Base-by-base conservation (phyloP, 2,113 vertebrate genomes). In the Callaeas wilsoni region DNA sequence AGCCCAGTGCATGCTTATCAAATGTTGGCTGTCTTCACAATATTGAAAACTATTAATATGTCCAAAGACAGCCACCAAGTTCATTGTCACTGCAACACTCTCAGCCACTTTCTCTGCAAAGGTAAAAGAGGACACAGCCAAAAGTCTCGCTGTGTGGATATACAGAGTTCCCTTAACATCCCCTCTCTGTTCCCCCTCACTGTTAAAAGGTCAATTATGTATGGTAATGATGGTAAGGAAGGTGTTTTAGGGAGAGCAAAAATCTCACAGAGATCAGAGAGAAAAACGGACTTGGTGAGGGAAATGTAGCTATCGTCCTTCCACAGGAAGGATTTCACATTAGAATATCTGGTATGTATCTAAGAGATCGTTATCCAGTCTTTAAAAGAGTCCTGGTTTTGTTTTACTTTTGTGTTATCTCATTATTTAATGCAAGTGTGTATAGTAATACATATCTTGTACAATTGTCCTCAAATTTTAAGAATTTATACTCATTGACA, bases 1-100 rank as follows among this genome's bases (percentile, higher is more conserved):
- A 71, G 46, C 46, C 85, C 80, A 93, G 27, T 63, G 37, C 52
- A 29, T 14, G 32, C 74, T 93, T 90, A 69, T 81, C 82, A 88
- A 90, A 50, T 39, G 10, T 32, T 83, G 69, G 25, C 56, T 75
- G 44, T 52, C 57, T 11, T 89, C 56, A 90, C 91, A 94, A 76
- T 33, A 69, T 37, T 81, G 4, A 67, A 73, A 84, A 67, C 57
- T 65, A 79, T 44, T 84, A 22, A 74, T 33, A 35, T 35, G 21
- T 47, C 56, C 35, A 52, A 90, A 63, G 59, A 64, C 23, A 81
- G 32, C 11, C 42, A 44, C 84, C 69, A 70, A 91, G 52, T 81
- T 47, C 69, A 46, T 52, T 55, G 50, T 21, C 50, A 75, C 12
- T 26, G 59, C 20, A 65, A 23, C 30, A 21, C 21, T 42, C 33